A percentile compares a stretch with the other conserved stretches of the same genome.
These are phyloP conservation scores for Rhagoletis zephyria DNA, from an alignment of 1,140 invertebrate genomes.

Conservation along the genomic window DNA sequence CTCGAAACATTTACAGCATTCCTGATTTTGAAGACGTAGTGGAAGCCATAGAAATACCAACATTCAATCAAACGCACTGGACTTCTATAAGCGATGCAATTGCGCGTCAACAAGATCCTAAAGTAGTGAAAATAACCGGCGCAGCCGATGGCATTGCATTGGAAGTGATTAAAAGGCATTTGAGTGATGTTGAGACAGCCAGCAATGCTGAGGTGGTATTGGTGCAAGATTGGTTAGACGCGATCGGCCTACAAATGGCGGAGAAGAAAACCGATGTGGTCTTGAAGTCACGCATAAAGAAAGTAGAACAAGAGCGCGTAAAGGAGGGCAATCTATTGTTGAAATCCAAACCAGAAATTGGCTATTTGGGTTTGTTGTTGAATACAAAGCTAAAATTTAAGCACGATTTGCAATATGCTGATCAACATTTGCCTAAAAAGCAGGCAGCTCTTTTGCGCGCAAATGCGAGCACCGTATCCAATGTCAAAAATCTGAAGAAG, in stretches of 20 bases:
- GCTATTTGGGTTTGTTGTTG: slow-evolving; percentile 3
- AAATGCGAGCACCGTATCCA: background rate
- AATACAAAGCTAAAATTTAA: slow-evolving; percentile 35
- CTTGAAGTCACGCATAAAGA: slow-evolving; percentile 21
- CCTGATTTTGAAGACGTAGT: background rate
- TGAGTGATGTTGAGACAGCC: background rate
- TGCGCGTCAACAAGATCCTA: background rate
- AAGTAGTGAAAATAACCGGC: background rate
- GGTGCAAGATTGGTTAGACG: slow-evolving; percentile 1
- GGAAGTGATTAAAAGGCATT: slow-evolving; percentile 22
- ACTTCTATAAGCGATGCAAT: slow-evolving; percentile 11
- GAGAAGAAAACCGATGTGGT: background rate
- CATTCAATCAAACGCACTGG: slow-evolving; percentile 9
- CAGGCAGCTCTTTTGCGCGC: background rate
- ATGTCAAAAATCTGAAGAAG: background rate
- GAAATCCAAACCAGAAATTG: background rate
- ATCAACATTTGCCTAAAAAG: background rate
- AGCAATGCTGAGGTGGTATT: slow-evolving; percentile 13
- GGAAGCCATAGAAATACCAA: background rate
- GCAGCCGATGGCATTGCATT: slow-evolving; percentile 24
- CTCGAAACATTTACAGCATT: background rate
- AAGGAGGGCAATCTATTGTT: slow-evolving; percentile 11
- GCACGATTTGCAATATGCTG: slow-evolving; percentile 8
- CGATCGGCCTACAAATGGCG: background rate
- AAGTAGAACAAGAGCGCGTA: slow-evolving; percentile 10